A percentile compares a stretch with the other conserved stretches of the same genome.
Conservation (phyloP, 2,113 vertebrate genomes). For the Thamnophis sirtalis region DNA sequence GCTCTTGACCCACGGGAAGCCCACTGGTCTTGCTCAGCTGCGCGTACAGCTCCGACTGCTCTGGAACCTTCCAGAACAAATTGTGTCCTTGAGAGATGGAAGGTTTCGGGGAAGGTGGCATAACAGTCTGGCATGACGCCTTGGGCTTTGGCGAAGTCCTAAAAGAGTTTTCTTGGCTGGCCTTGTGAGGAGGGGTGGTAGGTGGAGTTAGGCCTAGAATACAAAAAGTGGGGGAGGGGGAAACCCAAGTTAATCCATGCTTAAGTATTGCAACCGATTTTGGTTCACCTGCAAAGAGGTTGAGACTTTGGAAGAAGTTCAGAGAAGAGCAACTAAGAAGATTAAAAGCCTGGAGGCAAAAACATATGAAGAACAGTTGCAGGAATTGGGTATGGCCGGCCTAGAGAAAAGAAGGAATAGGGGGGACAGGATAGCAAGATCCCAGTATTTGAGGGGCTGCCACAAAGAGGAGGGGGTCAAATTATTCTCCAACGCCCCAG, state of each 20-base stretch:
- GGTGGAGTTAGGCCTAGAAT: slow-evolving; percentile 96
- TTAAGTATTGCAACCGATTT: not conserved
- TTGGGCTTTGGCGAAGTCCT: slow-evolving; percentile 94
- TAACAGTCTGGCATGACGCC: slow-evolving; percentile 90
- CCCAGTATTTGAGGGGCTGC: too few relatives aligned
- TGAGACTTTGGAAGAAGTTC: too few relatives aligned
- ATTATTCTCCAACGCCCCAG: too few relatives aligned
- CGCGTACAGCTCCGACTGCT: slow-evolving; percentile 91
- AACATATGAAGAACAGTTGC: too few relatives aligned
- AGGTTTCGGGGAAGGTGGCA: slow-evolving; percentile 86
- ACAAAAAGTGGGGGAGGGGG: not conserved
- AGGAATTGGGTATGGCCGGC: too few relatives aligned
- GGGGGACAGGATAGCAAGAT: too few relatives aligned
- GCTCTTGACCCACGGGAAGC: slow-evolving; percentile 78
- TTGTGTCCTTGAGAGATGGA: slow-evolving; percentile 77
- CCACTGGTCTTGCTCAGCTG: slow-evolving; percentile 89
- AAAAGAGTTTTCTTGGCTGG: slow-evolving; percentile 98
- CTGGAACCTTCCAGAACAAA: slow-evolving; percentile 80
- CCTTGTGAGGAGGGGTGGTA: slow-evolving; percentile 99
- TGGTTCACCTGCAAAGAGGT: too few relatives aligned
- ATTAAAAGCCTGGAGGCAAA: too few relatives aligned
- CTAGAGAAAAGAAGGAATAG: too few relatives aligned
- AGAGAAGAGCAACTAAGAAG: too few relatives aligned
- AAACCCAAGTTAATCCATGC: slow-evolving; percentile 8
- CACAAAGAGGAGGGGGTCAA: too few relatives aligned